A percentile compares a stretch with the other conserved stretches of the same genome.
Evolutionary conservation across 2,113 vertebrate species (phyloP).

Genomic region (Uria lomvia): DNA sequence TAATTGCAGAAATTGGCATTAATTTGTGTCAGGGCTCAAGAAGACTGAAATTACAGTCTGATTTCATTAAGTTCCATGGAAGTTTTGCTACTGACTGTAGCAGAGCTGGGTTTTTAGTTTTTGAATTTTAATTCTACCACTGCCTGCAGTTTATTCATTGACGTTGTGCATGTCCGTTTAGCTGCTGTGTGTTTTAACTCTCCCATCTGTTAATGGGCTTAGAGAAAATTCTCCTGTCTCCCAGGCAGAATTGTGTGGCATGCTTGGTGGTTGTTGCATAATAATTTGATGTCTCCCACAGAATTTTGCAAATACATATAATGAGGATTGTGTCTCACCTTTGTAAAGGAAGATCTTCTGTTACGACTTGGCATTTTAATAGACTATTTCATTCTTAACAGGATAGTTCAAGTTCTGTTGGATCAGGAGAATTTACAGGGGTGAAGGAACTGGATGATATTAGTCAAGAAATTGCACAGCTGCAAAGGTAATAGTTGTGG

Average conservation of each 20-base stretch:
- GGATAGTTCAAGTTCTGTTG: constrained; percentile 90
- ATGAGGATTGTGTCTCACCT: not conserved
- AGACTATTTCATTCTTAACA: constrained; percentile 54
- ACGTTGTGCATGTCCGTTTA: not conserved
- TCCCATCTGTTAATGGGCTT: not conserved
- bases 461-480: constrained; percentile 92
- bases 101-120: not conserved
- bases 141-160: not conserved
- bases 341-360: not conserved
- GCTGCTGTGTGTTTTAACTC: not conserved
- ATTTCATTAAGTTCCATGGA: not conserved
- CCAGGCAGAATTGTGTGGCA: not conserved
- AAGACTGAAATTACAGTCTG: not conserved
- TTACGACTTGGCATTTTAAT: not conserved
- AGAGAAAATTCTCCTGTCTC: not conserved
- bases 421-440: constrained; percentile 92
- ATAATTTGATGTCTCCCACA: not conserved
- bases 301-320: not conserved
- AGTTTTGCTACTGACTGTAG: not conserved
- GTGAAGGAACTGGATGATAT: constrained; percentile 97
- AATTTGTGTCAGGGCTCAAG: not conserved
- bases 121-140: not conserved
- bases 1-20: not conserved
- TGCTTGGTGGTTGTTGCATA: not conserved
- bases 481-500: constrained; percentile 83